Conservation (phyloP, 2,113 vertebrate genomes). For the Suricata suricatta region DNA sequence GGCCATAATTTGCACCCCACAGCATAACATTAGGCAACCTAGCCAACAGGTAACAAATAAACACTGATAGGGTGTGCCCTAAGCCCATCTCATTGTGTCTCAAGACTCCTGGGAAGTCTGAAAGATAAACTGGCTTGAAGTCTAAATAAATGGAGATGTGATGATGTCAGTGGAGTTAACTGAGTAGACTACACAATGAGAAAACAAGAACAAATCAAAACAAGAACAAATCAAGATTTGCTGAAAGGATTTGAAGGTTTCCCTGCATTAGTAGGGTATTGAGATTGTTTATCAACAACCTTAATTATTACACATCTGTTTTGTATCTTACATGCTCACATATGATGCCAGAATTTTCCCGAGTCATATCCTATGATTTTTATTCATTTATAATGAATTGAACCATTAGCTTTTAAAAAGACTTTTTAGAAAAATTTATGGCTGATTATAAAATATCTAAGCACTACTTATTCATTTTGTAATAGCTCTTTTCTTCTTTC, state of each 20-base stretch:
- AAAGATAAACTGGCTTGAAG: slow-evolving; percentile 60
- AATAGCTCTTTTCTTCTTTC: neutral
- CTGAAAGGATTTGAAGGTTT: slow-evolving; percentile 33
- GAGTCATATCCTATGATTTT: neutral
- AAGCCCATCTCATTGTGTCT: neutral
- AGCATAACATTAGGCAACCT: neutral
- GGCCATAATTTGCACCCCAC: neutral
- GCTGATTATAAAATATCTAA: neutral
- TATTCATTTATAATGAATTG: neutral
- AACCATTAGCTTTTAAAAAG: neutral
- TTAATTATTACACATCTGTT: neutral
- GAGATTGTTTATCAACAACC: neutral
- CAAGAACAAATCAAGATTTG: neutral
- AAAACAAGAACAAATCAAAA: slow-evolving; percentile 31
- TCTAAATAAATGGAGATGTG: slow-evolving; percentile 66
- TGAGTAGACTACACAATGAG: neutral
- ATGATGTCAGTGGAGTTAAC: slow-evolving; percentile 1
- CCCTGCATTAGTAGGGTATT: neutral
- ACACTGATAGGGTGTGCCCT: neutral
- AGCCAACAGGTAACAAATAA: slow-evolving; percentile 17
- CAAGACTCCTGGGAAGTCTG: slow-evolving; percentile 59
- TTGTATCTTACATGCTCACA: neutral
- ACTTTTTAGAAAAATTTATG: neutral
- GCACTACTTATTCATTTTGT: neutral
- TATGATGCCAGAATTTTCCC: neutral